Percentiles rank a stretch among this genome's conserved stretches.
These are phyloP conservation scores for Leptodirus hochenwartii DNA, from an alignment of 2,888 invertebrate genomes.

Conservation along the genomic window DNA sequence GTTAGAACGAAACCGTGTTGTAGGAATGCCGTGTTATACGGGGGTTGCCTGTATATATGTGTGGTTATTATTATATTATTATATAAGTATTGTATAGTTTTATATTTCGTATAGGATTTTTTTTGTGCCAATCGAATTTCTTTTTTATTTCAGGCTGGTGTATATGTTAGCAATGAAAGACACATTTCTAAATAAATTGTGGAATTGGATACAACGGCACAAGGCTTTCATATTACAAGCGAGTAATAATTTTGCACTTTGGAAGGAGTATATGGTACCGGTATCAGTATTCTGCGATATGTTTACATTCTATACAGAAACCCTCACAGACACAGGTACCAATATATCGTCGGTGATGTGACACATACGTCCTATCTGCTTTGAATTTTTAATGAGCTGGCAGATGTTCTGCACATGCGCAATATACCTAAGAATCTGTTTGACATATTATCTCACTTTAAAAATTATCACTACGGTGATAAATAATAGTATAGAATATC, in stretches of 20 bases:
- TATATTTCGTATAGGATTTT: not conserved
- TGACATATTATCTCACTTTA: no score
- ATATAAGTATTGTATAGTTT: no score
- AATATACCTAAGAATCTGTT: no score
- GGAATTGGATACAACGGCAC: constrained; percentile 20
- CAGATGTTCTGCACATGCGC: no score
- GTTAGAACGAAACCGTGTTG: no score
- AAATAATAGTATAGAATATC: no score
- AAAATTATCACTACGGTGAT: no score
- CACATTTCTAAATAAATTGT: constrained; percentile 23
- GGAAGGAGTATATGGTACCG: constrained; percentile 22
- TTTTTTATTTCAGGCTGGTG: constrained; percentile 20
- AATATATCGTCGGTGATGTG: no score
- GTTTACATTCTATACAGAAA: constrained; percentile 28
- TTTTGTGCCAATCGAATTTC: not conserved
- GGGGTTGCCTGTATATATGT: not conserved
- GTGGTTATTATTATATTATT: not conserved
- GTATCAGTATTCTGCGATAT: constrained; percentile 27
- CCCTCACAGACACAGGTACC: constrained; percentile 24
- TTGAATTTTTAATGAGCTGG: no score
- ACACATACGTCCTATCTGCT: no score
- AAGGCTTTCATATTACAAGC: constrained; percentile 18
- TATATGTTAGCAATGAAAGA: constrained; percentile 25
- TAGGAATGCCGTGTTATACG: no score
- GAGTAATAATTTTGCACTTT: constrained; percentile 19